Evolutionary conservation across 2,888 invertebrate genomes (phyloP), one percentile per base, ranked within the genome.

Genomic region (Julus scandinavius): DNA sequence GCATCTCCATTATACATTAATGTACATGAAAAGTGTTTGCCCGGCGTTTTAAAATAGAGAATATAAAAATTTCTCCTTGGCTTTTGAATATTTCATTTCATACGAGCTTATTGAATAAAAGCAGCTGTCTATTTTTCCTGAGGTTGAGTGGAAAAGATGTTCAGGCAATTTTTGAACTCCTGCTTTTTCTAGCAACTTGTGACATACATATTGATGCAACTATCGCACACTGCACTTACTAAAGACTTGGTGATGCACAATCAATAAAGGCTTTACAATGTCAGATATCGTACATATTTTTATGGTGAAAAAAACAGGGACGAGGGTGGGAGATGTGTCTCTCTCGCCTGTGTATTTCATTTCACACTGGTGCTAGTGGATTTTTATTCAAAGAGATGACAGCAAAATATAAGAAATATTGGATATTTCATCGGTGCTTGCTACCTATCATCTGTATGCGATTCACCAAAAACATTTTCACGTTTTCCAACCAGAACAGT

Each of bases 41-140:
- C 72, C 29, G 11, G 72, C 72, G n/a, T 29, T 72, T 72, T 63
- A 29, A 29, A 72, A 72, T 29, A 29, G 72, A 20, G 72, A 72
- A 72, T 72, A 11, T 20, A 29, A 72, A 45, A 72, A 72, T 29
- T 72, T 72, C 72, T 2, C n/a, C 72, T 7, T 11, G 29, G 72
- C 29, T 72, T 72, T 72, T 72, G 72, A 72, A 72, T 72, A 72
- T 72, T 72, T 72, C 29, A 72, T 72, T 72, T 72, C 72, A 72
- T n/a, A 63, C 29, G 72, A 7, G 72, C 20, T 72, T 72, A 72
- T 72, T 72, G 72, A 72, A 72, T 72, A 72, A 72, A 72, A 72
- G 72, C 72, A 72, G 72, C 29, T 72, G 72, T 72, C 72, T 29
- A 29, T 72, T 72, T 72, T 72, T 29, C 29, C 72, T 20, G 72